Evolutionary conservation across 2,113 vertebrate species (phyloP), one percentile per base, ranked within the genome.

Genomic region (Chionomys nivalis): DNA sequence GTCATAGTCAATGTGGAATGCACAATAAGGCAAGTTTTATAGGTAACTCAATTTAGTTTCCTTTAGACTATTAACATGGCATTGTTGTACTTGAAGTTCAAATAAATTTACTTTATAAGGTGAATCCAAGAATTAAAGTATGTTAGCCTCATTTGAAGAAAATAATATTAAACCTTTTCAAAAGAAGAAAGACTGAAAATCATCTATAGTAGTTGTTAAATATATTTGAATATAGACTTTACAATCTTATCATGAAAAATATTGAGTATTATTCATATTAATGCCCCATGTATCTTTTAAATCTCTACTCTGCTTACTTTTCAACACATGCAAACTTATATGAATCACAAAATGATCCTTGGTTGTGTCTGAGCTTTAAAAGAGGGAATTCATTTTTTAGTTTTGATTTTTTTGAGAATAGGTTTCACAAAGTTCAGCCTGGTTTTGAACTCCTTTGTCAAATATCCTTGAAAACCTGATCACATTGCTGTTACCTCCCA

Each of bases 81-180:
- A 82, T 94, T 87, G 89, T 33, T 78, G 5, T 89, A 36, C 73
- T 96, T 21, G 55, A 72, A 96, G 73, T 96, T 94, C n/a, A 95
- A 96, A 94, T 81, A 94, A 94, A 78, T 95, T 83, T 66, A 23
- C 31, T 77, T 11, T 63, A 36, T 96, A 77, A 94, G 93, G 49
- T 89, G 78, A 68, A 91, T 0, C 36, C 63, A 87, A 79, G 87
- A 58, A 77, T 49, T 94, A 42, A 78, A 75, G 77, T 13, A 73
- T 76, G 89, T 82, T 78, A 91, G 26, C 42, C 24, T 36, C 10
- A 78, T 83, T 93, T 96, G 79, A 90, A 3, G 52, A 47, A 87
- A n/a, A 10, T 77, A 24, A 85, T 93, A 7, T n/a, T 73, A 68
- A 92, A 85, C 23, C 5, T 85, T 0, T 55, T 52, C 31, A 23